These are phyloP conservation scores for Alethe castanea DNA, from an alignment of 2,113 vertebrate genomes.

Conservation along the genomic window DNA sequence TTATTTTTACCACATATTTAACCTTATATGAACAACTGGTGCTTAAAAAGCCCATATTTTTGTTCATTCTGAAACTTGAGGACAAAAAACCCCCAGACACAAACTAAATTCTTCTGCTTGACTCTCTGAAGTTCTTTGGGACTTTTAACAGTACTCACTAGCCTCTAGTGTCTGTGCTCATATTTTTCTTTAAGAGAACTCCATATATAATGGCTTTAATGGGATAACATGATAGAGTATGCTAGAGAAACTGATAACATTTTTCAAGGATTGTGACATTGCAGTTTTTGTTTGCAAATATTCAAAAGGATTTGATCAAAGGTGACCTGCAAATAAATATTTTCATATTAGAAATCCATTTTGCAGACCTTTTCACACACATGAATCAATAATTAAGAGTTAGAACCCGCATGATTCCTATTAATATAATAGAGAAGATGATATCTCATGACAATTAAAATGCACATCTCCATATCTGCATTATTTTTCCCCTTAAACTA, in stretches of 20 bases:
- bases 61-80: background rate
- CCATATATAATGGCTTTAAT: background rate
- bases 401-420: background rate
- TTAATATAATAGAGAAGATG: background rate
- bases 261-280: background rate
- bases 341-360: background rate
- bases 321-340: background rate
- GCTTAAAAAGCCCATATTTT: background rate
- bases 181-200: background rate
- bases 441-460: background rate
- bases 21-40: background rate
- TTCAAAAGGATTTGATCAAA: background rate
- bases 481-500: background rate
- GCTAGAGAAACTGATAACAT: background rate
- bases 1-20: background rate
- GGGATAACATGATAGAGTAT: background rate
- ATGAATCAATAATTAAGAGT: background rate
- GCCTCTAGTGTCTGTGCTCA: background rate
- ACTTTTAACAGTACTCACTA: background rate
- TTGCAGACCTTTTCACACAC: background rate
- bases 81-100: background rate
- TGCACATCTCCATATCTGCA: background rate
- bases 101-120: background rate
- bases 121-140: background rate
- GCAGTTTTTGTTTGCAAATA: background rate